A percentile compares a stretch with the other conserved stretches of the same genome.
phyloP scores from a whole-genome alignment of 2,113 vertebrate species.

The Sarotherodon lohbergeri region DNA sequence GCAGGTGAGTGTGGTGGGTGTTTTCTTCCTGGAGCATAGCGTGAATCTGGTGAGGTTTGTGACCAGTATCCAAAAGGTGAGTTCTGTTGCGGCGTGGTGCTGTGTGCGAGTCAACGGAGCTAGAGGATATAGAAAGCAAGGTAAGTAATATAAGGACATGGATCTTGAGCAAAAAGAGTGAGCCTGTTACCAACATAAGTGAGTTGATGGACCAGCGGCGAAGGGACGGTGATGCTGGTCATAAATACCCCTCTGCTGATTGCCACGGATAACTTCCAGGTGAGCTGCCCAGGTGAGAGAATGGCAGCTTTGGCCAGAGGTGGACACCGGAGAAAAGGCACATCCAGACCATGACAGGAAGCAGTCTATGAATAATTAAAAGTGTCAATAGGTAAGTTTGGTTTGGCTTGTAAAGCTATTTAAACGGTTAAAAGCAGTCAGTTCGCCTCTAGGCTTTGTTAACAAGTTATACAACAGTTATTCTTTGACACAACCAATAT shows the following conservation, averaged over 20 bases:
- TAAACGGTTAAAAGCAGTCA: neutral
- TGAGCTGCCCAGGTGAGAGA: neutral
- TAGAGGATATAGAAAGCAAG: neutral
- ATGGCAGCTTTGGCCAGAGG: neutral
- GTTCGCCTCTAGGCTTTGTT: neutral
- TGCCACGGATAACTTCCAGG: neutral
- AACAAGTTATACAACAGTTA: neutral
- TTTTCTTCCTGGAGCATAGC: neutral
- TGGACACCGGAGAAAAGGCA: neutral
- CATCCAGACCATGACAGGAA: neutral
- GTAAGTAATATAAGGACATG: neutral
- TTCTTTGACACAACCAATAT: neutral
- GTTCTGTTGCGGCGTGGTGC: neutral
- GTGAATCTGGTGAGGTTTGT: neutral
- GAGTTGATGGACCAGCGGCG: accelerated
- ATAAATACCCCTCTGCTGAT: neutral
- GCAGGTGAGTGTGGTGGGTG: neutral
- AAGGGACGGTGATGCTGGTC: neutral
- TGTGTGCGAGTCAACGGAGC: neutral
- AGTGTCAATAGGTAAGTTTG: neutral
- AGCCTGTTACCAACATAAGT: neutral
- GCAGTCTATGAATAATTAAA: neutral
- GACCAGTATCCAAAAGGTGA: neutral
- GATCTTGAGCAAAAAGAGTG: neutral
- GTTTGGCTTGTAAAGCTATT: neutral